phyloP scores from a whole-genome alignment of 2,888 invertebrate species.

The Amphimallon solstitiale region DNA sequence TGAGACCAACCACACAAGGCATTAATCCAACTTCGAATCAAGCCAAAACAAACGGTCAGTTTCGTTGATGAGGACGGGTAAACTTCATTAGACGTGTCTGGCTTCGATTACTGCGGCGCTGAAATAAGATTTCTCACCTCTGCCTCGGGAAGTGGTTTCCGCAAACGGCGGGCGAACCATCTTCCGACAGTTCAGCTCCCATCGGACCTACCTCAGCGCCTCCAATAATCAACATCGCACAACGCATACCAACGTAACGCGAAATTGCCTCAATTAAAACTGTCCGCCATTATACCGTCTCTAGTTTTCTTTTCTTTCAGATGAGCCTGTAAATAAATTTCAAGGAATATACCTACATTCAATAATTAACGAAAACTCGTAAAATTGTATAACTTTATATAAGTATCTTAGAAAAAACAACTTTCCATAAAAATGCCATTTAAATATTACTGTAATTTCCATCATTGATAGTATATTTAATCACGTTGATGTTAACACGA shows the following conservation, averaged over 20 bases:
- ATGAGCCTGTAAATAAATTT: neutral
- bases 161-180: conserved; percentile 42
- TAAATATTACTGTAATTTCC: no score
- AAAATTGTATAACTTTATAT: no score
- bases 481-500: no score
- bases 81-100: conserved; percentile 62
- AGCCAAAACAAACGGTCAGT: conserved; percentile 51
- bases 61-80: conserved; percentile 53
- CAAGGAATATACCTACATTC: no score
- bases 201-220: conserved; percentile 52
- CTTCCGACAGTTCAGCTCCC: conserved; percentile 43
- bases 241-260: conserved; percentile 49
- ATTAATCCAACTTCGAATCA: conserved; percentile 47
- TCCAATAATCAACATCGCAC: conserved; percentile 50
- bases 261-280: conserved; percentile 35
- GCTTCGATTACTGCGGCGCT: conserved; percentile 59
- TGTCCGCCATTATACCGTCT: conserved; percentile 7
- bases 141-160: conserved; percentile 52
- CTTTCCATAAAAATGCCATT: no score
- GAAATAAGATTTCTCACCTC: conserved; percentile 63
- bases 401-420: no score
- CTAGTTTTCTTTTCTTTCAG: neutral
- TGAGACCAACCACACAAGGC: conserved; percentile 7
- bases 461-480: no score
- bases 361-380: no score